phyloP scores from a whole-genome alignment of 2,113 vertebrate species.

The Dunckerocampus dactyliophorus region DNA sequence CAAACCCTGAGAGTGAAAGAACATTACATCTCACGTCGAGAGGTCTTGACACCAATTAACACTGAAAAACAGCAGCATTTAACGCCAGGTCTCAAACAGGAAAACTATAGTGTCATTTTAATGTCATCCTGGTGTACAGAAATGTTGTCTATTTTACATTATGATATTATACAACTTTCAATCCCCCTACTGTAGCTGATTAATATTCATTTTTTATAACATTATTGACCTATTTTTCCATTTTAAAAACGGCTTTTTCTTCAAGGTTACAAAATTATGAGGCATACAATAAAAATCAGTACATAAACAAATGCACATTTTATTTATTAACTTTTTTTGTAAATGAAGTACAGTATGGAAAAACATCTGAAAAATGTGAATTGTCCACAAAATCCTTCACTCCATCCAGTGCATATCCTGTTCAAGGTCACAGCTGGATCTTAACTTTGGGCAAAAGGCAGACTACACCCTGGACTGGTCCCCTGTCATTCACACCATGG shows the following conservation, averaged over 20 bases:
- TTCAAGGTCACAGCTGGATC: no score
- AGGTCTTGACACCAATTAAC: slow-evolving; percentile 48
- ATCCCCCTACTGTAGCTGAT: slow-evolving; percentile 8
- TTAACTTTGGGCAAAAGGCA: no score
- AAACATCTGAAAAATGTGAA: no score
- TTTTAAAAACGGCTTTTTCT: slow-evolving; percentile 21
- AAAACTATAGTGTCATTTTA: slow-evolving; percentile 15
- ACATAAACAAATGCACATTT: no score
- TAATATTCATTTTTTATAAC: slow-evolving; percentile 23
- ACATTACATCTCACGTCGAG: slow-evolving; percentile 37
- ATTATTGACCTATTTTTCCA: slow-evolving; percentile 10
- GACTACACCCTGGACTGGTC: no score
- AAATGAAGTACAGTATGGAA: no score
- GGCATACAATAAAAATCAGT: not conserved
- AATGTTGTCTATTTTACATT: slow-evolving; percentile 16
- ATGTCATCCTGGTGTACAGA: slow-evolving; percentile 26
- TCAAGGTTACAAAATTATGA: slow-evolving; percentile 1
- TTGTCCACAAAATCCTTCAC: no score
- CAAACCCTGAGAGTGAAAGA: slow-evolving; percentile 24
- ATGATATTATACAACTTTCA: slow-evolving; percentile 7
- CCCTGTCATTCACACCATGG: no score
- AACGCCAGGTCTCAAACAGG: slow-evolving; percentile 13
- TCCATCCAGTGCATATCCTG: no score
- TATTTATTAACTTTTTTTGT: no score
- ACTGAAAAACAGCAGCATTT: slow-evolving; percentile 22